Evolutionary conservation across 2,888 invertebrate species (phyloP), one percentile per base, ranked within the genome.

Genomic region (Vannuccia rotundouncinata): DNA sequence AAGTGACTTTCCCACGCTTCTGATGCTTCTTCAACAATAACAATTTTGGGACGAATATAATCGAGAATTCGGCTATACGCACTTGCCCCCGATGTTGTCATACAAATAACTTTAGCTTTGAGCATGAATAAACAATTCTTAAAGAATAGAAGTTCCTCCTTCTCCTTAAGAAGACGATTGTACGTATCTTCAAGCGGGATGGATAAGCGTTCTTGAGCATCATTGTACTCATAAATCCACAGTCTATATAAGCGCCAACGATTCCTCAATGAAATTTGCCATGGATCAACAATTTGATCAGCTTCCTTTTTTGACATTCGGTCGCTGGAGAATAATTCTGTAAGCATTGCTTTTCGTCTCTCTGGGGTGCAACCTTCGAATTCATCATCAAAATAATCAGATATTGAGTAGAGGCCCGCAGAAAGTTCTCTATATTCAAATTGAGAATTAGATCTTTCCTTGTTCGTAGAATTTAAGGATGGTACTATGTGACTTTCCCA

Each of bases 1-100:
- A 94, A 91, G 85, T 95, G 95, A 0, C 92, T 90, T 86, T 95
- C 95, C 31, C 94, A 87, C 0, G 94, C 92, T 89, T 95, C 94
- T 0, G 94, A 94, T 0, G 94, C 94, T 89, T 95, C 95, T 87
- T 95, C 95, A 0, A 95, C 92, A 22, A 90, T 86, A 1, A 90
- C 85, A 74, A 89, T 86, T 27, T 83, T 83, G 25, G 88, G 88
- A 5, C 85, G 82, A 30, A 89, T 84, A 28, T 83, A 82, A 60
- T 84, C 83, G 29, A 87, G 83, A 1, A 86, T 81, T 1, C 82
- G 59, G 29, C 84, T 84, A 79, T 85, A 85, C 76, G 83, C 82
- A 0, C 87, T 86, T 45, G 87, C 86, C 1, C 84, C 84, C 0
- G 86, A 86, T 29, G 86, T 87, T 28, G 87, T 87, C 86, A 87